A percentile compares a stretch with the other conserved stretches of the same genome.
Evolutionary conservation across 2,113 vertebrate genomes (phyloP).

Genomic region (Ictalurus punctatus): DNA sequence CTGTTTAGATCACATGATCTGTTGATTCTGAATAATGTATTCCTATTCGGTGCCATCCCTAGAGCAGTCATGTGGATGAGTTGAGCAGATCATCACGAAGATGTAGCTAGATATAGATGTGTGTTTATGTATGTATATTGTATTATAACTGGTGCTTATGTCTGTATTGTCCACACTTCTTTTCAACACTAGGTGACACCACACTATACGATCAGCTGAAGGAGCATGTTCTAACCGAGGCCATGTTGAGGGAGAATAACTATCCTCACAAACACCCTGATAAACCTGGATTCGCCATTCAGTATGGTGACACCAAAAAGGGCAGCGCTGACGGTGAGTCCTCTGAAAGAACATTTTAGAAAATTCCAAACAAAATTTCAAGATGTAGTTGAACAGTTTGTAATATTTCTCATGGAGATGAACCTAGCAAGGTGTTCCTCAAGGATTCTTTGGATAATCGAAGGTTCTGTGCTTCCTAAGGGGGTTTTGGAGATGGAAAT

Average conservation of each 20-base stretch:
- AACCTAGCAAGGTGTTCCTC: not conserved
- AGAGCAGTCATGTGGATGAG: not conserved
- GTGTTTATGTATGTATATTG: too few relatives aligned
- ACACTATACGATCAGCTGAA: conserved; percentile 73
- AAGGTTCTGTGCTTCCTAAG: not conserved
- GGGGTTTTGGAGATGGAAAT: not conserved
- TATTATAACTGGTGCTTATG: not conserved
- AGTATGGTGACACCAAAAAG: conserved; percentile 69
- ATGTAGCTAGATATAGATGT: not conserved
- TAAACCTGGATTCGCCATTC: conserved; percentile 67
- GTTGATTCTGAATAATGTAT: not conserved
- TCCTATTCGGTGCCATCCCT: not conserved
- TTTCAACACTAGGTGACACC: conserved; percentile 57
- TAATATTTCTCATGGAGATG: too few relatives aligned
- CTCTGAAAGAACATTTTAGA: not conserved
- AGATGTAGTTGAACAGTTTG: not conserved
- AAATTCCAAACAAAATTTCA: not conserved
- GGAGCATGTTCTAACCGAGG: conserved; percentile 74
- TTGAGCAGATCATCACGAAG: not conserved
- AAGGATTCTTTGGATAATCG: not conserved
- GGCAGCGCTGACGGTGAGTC: conserved; percentile 64
- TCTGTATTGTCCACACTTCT: not conserved
- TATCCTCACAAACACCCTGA: conserved; percentile 72
- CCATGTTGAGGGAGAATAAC: conserved; percentile 72
- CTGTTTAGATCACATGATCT: not conserved